Evolutionary conservation across 2,113 vertebrate genomes (phyloP).

Genomic region (Dryoscopus gambensis): DNA sequence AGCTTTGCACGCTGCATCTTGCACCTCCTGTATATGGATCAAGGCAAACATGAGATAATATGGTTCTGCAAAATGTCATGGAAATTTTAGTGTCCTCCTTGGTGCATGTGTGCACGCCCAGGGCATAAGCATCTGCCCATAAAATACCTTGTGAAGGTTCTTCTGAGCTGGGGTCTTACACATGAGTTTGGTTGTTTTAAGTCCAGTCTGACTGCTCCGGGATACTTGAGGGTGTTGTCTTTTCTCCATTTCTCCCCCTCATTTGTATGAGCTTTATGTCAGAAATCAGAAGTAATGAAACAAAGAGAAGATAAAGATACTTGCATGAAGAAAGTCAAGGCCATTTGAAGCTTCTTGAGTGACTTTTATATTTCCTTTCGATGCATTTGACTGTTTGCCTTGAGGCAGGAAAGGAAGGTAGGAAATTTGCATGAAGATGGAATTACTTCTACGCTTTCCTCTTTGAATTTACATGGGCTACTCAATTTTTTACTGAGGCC

Average conservation of each 20-base stretch:
- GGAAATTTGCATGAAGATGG: constrained; percentile 25
- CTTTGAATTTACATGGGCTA: constrained; percentile 40
- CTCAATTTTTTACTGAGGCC: background rate
- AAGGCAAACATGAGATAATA: background rate
- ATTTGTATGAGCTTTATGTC: background rate
- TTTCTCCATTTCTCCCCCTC: background rate
- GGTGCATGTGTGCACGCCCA: background rate
- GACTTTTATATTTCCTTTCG: background rate
- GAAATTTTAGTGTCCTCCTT: background rate
- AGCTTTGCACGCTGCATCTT: background rate
- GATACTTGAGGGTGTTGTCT: background rate
- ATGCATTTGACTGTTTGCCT: background rate
- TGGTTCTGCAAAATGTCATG: background rate
- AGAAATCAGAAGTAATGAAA: background rate
- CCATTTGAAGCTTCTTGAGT: background rate
- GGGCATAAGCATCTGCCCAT: background rate
- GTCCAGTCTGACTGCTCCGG: background rate
- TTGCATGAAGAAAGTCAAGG: background rate
- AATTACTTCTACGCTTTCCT: constrained; percentile 32
- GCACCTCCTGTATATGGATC: background rate
- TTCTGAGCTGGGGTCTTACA: background rate
- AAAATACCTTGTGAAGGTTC: background rate
- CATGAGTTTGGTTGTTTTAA: background rate
- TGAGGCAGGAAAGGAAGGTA: background rate
- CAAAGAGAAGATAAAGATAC: background rate